Evolutionary conservation across 2,888 invertebrate species (phyloP), one percentile per base, ranked within the genome.

Genomic region (Drosophila dives): DNA sequence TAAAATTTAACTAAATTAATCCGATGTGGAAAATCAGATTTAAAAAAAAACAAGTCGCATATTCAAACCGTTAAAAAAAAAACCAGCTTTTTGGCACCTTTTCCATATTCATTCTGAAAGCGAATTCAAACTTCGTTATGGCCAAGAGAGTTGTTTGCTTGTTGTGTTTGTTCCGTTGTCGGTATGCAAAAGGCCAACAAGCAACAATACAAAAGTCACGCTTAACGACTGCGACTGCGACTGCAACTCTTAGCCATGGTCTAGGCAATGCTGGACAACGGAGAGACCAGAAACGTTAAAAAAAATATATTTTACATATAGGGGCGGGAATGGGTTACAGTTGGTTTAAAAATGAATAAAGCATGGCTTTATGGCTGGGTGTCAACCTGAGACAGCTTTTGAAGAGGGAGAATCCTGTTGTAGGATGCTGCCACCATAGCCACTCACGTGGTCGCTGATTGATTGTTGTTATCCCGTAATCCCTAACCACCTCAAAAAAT

Each of bases 121-220:
- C 17, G 49, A 10, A 49, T 49, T 5, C 2, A 29, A n/a, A 29
- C 17, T 49, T 49, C 3, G 10, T 49, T 3, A 10, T 29, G 10
- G 0, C 5, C 5, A 4, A n/a, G 49, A 29, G 17, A 6, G 12
- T 48, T 48, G 7, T 32, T 64, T 58, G 3, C 15, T 51, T 8
- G 23, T 38, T 63, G 54, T 59, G 64, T 62, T 51, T 72, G 48
- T 49, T 58, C 45, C 58, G 56, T 53, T 59, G 77, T 69, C 80
- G 81, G 80, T 85, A 87, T 86, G 88, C 88, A 87, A 86, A 85
- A 83, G 85, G 72, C 72, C 85, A 87, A 80, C 83, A 83, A 80
- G 82, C 83, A 85, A 80, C 80, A 88, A 81, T 83, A 82, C 84
- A 80, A 86, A 87, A 87, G 87, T 87, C 89, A 87, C 88, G 87